Base-by-base conservation (phyloP, 2,888 invertebrate species). In the Caenorhabditis sp. region DNA sequence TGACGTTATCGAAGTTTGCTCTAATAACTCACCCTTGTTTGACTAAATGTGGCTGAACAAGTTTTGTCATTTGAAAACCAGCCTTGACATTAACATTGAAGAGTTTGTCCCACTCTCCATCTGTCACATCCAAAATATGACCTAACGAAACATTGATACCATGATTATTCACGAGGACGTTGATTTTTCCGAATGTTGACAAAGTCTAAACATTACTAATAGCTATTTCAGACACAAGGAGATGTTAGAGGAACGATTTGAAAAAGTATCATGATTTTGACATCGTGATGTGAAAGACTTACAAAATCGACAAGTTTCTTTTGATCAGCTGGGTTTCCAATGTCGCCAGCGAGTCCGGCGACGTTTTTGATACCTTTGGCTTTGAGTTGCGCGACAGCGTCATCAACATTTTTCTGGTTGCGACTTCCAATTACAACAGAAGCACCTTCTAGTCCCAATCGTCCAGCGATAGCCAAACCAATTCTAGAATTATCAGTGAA, bases 151-250 rank as follows among this genome's bases (percentile, higher is more conserved):
- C 96, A 89, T 95, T 97, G 0, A 92, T 93, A 21, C 93, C 96
- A 70, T 96, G 97, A 90, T 97, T 97, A 12, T 95, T 95, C 19
- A 97, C 92, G n/a, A 97, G 90, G 87, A 97, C 95, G 89, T 97
- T 95, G 58, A 86, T 81, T 36, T 73, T 72, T 12, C 85, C 85
- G 50, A 81, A 86, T 58, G 77, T 81, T 60, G 77, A 50, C 3
- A 85, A 24, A 14, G 86, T 81, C 83, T 82, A n/a, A n/a, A n/a
- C n/a, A n/a, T n/a, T n/a, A n/a, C n/a, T n/a, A n/a, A n/a, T n/a
- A n/a, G n/a, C n/a, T n/a, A n/a, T n/a, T n/a, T n/a, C n/a, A n/a
- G n/a, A n/a, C n/a, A n/a, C n/a, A n/a, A n/a, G 58, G 62, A 77
- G 49, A 36, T 36, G 6, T 36, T 5, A 36, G 36, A 36, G 5